A percentile compares a stretch with the other conserved stretches of the same genome.
phyloP scores from a whole-genome alignment of 1,140 invertebrate genomes.

The Tetragonula clypearis region DNA sequence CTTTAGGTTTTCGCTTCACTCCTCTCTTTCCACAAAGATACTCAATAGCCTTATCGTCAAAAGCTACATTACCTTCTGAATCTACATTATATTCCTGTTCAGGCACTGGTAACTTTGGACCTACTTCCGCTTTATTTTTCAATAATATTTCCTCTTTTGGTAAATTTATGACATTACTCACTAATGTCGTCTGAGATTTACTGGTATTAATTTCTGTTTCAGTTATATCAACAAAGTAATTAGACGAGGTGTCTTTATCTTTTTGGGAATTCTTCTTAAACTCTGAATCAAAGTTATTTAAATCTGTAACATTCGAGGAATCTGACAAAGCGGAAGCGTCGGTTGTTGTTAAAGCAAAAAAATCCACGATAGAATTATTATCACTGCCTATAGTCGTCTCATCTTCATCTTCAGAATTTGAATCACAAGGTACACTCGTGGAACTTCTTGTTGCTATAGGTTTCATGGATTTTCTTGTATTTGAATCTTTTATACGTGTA shows the following conservation, averaged over 20 bases:
- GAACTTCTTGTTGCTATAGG: slow-evolving; percentile 32
- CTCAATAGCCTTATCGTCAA: slow-evolving; percentile 80
- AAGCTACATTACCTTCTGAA: slow-evolving; percentile 76
- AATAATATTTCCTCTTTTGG: slow-evolving; percentile 76
- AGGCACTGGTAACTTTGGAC: slow-evolving; percentile 79
- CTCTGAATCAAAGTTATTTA: neutral
- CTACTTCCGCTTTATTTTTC: slow-evolving; percentile 79
- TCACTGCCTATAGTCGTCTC: slow-evolving; percentile 39
- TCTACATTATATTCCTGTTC: slow-evolving; percentile 81
- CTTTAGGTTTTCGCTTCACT: slow-evolving; percentile 79
- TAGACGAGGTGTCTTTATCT: too few relatives aligned
- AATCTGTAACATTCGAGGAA: neutral
- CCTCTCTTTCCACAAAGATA: slow-evolving; percentile 81
- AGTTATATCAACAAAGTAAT: neutral
- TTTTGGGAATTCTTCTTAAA: neutral
- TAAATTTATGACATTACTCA: slow-evolving; percentile 74
- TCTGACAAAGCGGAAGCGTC: neutral
- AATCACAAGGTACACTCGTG: slow-evolving; percentile 72
- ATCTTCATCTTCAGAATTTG: slow-evolving; percentile 81
- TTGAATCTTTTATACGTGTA: neutral
- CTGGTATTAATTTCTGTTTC: neutral
- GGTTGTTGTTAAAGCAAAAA: slow-evolving; percentile 48
- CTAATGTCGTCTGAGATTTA: slow-evolving; percentile 57
- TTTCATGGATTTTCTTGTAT: slow-evolving; percentile 18
- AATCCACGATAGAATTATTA: slow-evolving; percentile 31